Evolutionary conservation across 2,888 invertebrate species (phyloP), one percentile per base, ranked within the genome.

Genomic region (Brenthis daphne): DNA sequence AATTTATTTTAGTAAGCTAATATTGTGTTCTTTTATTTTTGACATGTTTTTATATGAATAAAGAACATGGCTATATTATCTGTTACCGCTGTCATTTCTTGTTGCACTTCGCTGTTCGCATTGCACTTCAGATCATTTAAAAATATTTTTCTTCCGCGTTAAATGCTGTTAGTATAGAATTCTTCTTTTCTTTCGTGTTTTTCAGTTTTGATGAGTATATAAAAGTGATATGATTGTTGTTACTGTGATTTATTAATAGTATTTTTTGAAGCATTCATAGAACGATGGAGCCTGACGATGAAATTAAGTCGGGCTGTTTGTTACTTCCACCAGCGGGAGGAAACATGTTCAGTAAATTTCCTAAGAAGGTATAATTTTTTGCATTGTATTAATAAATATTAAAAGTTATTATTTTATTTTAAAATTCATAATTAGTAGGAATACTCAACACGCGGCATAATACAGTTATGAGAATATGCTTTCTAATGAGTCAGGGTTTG

Each of bases 251-350:
- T 43, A 53, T 33, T 55, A 29, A n/a, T 29, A 68, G n/a, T 43
- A 53, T 53, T 50, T 33, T 50, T 61, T 37, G 37, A 54, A 69
- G 33, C 48, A 29, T 50, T 33, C 33, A 43, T 57, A 60, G 60
- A 67, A 76, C 64, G 76, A 96, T 96, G 96, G 96, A 96, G 85
- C 94, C 94, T 84, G 96, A 96, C 92, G 95, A 95, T 86, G 95
- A 96, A 84, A 93, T 96, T 80, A 94, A 95, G 83, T 94, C 95
- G 85, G 97, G 97, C 84, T 95, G 94, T 92, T 94, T 97, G 81
- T 93, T 96, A 84, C 94, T 97, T 88, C 97, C 97, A 83, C 96
- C 96, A 76, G 92, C 91, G 77, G 92, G 92, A 82, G 92, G 92
- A 74, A 91, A 90, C 78, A 93, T 96, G 79, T 94, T 96, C 80